Conservation (phyloP, 2,113 vertebrate species). For the Pseudonaja textilis region DNA sequence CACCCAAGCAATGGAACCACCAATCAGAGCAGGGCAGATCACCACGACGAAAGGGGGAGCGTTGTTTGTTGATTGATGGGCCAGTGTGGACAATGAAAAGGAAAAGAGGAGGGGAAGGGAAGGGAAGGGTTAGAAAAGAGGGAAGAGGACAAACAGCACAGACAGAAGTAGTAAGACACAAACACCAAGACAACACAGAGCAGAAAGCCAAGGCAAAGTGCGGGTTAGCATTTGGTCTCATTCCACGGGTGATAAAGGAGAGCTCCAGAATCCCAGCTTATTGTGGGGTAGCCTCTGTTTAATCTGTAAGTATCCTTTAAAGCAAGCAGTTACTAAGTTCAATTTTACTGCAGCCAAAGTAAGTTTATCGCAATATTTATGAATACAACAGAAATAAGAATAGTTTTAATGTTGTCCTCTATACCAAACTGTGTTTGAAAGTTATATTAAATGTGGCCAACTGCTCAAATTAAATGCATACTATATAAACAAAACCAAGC, state of each 20-base stretch:
- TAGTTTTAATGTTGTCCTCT: slow-evolving; percentile 17
- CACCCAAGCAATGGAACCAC: slow-evolving; percentile 82
- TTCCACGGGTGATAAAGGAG: slow-evolving; percentile 60
- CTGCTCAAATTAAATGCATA: slow-evolving; percentile 56
- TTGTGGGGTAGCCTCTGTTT: slow-evolving; percentile 48
- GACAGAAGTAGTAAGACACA: slow-evolving; percentile 78
- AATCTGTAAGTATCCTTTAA: slow-evolving; percentile 27
- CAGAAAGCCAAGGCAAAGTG: slow-evolving; percentile 98
- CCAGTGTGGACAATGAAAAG: slow-evolving; percentile 78
- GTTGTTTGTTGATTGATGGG: slow-evolving; percentile 77
- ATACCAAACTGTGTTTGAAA: slow-evolving; percentile 41
- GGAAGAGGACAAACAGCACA: slow-evolving; percentile 80
- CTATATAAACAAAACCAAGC: slow-evolving; percentile 75
- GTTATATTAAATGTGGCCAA: slow-evolving; percentile 62
- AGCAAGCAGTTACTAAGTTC: slow-evolving; percentile 44
- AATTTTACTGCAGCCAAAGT: slow-evolving; percentile 41
- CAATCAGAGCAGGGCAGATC: slow-evolving; percentile 83
- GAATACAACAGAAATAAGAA: slow-evolving; percentile 57
- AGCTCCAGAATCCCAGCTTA: background rate
- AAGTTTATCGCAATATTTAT: slow-evolving; percentile 56
- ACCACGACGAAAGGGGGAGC: slow-evolving; percentile 76
- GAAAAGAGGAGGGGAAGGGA: slow-evolving; percentile 62
- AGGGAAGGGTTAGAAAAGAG: slow-evolving; percentile 77
- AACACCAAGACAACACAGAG: slow-evolving; percentile 87
- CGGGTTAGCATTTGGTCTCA: slow-evolving; percentile 88